Percentiles rank a stretch among this genome's conserved stretches.
phyloP scores from a whole-genome alignment of 2,113 vertebrate species.

The Paratilapia polleni region DNA sequence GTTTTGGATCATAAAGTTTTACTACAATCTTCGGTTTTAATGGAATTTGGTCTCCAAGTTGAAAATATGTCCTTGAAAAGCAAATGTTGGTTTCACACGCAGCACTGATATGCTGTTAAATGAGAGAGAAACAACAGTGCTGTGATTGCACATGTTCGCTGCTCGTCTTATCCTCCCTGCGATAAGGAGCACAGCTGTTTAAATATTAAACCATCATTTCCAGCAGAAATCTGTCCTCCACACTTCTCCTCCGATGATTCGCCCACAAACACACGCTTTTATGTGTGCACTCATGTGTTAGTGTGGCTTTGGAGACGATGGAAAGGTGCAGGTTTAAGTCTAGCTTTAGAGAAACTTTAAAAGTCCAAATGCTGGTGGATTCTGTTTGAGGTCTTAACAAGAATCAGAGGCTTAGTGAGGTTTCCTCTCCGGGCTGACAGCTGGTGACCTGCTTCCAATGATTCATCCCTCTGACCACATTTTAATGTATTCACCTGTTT shows the following conservation, averaged over 20 bases:
- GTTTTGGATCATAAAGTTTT: neutral
- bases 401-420: constrained; percentile 11
- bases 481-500: neutral
- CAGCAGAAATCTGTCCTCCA: neutral
- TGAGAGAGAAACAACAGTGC: constrained; percentile 27
- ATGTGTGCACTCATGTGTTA: neutral
- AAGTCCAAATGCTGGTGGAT: neutral
- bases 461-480: neutral
- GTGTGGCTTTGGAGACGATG: neutral
- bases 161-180: neutral
- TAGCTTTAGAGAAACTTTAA: neutral
- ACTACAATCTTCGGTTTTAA: neutral
- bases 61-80: neutral
- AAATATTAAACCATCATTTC: constrained; percentile 27
- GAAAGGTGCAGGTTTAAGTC: neutral
- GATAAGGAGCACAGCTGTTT: constrained; percentile 26
- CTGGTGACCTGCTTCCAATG: constrained; percentile 23
- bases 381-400: neutral
- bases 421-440: constrained; percentile 3
- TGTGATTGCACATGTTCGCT: constrained; percentile 12
- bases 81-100: neutral
- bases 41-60: neutral
- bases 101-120: constrained; percentile 17
- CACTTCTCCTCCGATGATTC: neutral
- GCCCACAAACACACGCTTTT: neutral